Base-by-base conservation (phyloP, 2,113 vertebrate species). In the Telmatochromis sp. region DNA sequence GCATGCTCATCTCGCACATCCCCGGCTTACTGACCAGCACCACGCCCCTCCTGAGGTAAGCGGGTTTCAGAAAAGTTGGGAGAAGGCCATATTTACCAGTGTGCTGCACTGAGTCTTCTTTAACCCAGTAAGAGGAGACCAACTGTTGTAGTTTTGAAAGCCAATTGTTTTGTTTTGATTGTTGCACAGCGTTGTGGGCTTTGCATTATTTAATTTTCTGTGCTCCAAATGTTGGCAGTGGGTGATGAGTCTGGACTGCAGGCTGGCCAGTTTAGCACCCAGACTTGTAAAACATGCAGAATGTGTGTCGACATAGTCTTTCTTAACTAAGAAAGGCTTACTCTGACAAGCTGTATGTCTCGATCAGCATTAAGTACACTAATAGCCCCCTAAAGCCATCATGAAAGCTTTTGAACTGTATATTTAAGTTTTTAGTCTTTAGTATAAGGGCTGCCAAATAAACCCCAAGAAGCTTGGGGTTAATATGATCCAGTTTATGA, bases 1-100 rank as follows among this genome's bases (percentile, higher is more conserved):
- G 97, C 97, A 98, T 98, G 87, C 82, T 97, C 95, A 98, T 94
- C 95, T 99, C 97, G 0, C 92, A 97, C 1, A 82, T 51, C 31
- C 97, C 97, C 1, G 96, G 95, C 71, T 91, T 95, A 8, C 96
- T 95, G 35, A 90, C 94, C 81, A 99, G 90, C 21, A 94, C 93
- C 57, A 96, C 93, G 11, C 96, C 97, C 2, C 94, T 96, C 96
- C 98, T 98, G 93, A 8, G 45, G 4, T 65, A 78, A 17, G 75
- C 8, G 9, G 31, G 35, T 53, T 37, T 21, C 23, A 45, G 37
- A 31, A 40, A 14, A 54, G 9, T 26, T 19, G 28, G 5, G 23
- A 81, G 37, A 75, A 50, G 42, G 9, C 14, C 15, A 28, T 11
- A 28, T 50, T 50, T 31, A 50, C 71, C 15, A 50, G 21, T 47